These are phyloP conservation scores for Pegoplata infirma DNA, from an alignment of 2,888 invertebrate genomes.

Conservation along the genomic window DNA sequence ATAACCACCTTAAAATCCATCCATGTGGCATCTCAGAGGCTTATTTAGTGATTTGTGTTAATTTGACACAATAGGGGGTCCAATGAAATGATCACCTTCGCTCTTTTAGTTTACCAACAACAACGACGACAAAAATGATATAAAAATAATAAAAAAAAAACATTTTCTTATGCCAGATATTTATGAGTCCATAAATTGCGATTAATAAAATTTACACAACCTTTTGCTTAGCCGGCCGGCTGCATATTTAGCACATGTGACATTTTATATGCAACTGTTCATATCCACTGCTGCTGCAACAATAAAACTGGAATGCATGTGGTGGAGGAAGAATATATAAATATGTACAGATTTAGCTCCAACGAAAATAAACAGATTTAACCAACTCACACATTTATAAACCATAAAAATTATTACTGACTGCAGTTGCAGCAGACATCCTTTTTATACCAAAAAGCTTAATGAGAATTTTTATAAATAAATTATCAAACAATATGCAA, in stretches of 20 bases:
- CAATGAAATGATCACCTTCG: conserved; percentile 44
- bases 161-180: conserved; percentile 65
- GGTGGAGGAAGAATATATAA: conserved; percentile 1
- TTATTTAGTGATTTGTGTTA: conserved; percentile 63
- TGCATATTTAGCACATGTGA: conserved; percentile 63
- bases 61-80: conserved; percentile 62
- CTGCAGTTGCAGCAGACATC: conserved; percentile 38
- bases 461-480: conserved; percentile 60
- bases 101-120: conserved; percentile 9
- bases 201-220: conserved; percentile 76
- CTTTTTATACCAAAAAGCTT: conserved; percentile 39
- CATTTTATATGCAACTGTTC: conserved; percentile 60
- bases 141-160: conserved; percentile 45
- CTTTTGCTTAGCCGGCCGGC: conserved; percentile 58
- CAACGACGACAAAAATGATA: conserved; percentile 25
- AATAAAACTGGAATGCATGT: conserved; percentile 25
- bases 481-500: conserved; percentile 54
- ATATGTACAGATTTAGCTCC: background rate
- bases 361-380: no score
- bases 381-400: conserved; percentile 17
- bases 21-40: conserved; percentile 35
- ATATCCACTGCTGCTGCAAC: conserved; percentile 39
- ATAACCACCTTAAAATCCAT: background rate
- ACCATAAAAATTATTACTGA: conserved; percentile 24
- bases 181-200: conserved; percentile 77